Evolutionary conservation across 2,888 invertebrate species (phyloP).

Genomic region (Cancer borealis): DNA sequence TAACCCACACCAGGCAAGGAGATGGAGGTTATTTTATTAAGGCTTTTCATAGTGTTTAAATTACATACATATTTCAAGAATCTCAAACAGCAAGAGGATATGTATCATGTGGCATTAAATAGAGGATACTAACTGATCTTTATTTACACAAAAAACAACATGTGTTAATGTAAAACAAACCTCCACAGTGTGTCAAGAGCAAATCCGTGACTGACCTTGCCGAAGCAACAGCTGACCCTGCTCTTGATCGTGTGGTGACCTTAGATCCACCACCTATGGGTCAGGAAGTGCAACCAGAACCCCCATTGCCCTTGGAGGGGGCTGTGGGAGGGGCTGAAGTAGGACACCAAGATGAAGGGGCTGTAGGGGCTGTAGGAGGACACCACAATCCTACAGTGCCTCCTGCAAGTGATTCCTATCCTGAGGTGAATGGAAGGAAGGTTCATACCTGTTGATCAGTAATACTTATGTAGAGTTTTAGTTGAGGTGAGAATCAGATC

Average conservation of each 20-base stretch:
- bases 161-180: neutral
- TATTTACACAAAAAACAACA: neutral
- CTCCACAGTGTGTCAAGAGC: constrained; percentile 94
- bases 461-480: neutral
- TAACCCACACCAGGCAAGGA: too few relatives aligned
- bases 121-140: neutral
- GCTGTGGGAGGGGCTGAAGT: constrained; percentile 69
- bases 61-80: too few relatives aligned
- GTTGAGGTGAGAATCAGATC: neutral
- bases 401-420: constrained; percentile 57
- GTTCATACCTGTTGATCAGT: neutral
- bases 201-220: constrained; percentile 98
- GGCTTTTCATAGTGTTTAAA: too few relatives aligned
- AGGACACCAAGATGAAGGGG: constrained; percentile 66
- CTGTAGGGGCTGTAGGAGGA: constrained; percentile 64
- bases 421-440: constrained; percentile 15
- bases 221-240: constrained; percentile 95
- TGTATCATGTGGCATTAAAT: neutral
- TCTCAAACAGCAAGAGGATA: too few relatives aligned
- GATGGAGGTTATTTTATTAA: too few relatives aligned
- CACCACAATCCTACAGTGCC: constrained; percentile 36
- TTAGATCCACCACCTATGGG: constrained; percentile 75
- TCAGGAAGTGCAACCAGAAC: constrained; percentile 59
- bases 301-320: constrained; percentile 67
- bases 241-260: constrained; percentile 82